Conservation (phyloP, 2,888 invertebrate genomes). For the Boloria selene region DNA sequence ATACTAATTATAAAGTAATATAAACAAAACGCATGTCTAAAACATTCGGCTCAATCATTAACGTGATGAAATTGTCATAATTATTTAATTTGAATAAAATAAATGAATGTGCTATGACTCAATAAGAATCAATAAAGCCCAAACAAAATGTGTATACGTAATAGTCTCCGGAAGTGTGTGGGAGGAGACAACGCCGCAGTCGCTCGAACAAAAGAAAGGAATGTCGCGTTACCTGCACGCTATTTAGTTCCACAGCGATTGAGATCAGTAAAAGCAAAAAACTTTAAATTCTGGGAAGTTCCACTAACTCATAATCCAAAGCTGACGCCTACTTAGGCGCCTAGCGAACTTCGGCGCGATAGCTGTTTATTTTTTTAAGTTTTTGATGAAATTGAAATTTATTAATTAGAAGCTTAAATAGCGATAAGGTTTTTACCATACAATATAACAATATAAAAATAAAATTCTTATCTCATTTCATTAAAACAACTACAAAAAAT, state of each 20-base stretch:
- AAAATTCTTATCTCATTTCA: too few species aligned
- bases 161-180: conserved; percentile 72
- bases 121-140: conserved; percentile 32
- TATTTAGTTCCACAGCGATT: conserved; percentile 34
- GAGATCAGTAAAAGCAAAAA: conserved; percentile 35
- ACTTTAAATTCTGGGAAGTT: conserved; percentile 24
- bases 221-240: conserved; percentile 67
- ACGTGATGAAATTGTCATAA: conserved; percentile 6
- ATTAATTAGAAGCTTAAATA: too few species aligned
- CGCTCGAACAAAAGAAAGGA: conserved; percentile 65
- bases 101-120: conserved; percentile 32
- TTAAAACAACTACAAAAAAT: too few species aligned
- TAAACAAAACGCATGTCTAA: too few species aligned
- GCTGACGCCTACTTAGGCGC: conserved; percentile 23
- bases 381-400: too few species aligned
- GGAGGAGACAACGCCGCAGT: conserved; percentile 55
- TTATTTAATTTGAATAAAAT: conserved; percentile 31
- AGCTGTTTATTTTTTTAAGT: too few species aligned
- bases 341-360: not conserved
- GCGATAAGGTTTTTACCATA: too few species aligned
- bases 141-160: conserved; percentile 50
- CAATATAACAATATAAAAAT: too few species aligned
- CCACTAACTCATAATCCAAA: conserved; percentile 19
- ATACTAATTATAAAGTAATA: too few species aligned
- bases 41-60: not conserved